Conservation (phyloP, 2,113 vertebrate genomes). For the Aptenodytes forsteri region DNA sequence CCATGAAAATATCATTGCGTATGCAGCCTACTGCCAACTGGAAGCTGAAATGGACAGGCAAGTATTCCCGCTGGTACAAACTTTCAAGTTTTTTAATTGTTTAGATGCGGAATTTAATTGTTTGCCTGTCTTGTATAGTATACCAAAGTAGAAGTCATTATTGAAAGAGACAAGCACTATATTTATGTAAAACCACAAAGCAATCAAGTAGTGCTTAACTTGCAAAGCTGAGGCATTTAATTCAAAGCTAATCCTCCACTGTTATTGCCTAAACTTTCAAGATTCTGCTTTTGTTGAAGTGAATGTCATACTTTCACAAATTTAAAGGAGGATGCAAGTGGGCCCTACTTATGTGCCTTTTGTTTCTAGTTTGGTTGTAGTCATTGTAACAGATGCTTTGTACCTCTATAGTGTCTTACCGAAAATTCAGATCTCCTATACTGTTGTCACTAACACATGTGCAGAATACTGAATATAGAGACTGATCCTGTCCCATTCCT, state of each 20-base stretch:
- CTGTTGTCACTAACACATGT: not conserved
- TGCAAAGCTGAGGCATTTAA: not conserved
- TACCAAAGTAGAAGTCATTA: not conserved
- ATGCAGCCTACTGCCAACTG: conserved; percentile 96
- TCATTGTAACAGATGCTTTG: not conserved
- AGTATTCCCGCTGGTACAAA: not conserved
- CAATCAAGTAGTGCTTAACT: not conserved
- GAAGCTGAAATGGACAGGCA: conserved; percentile 94
- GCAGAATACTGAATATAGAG: not conserved
- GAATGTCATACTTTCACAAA: not conserved
- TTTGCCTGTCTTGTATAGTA: not conserved
- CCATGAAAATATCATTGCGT: conserved; percentile 96
- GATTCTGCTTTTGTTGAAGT: not conserved
- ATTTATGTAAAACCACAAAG: not conserved
- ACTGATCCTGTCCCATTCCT: not conserved
- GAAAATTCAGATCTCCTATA: not conserved
- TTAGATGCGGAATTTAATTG: not conserved
- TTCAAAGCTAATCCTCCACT: not conserved
- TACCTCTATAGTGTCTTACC: not conserved
- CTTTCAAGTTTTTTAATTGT: fast-evolving
- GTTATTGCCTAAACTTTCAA: not conserved
- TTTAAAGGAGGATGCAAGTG: not conserved
- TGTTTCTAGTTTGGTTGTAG: not conserved
- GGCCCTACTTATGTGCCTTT: fast-evolving
- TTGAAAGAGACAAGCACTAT: not conserved